Evolutionary conservation across 92 coral and sea anemone genomes (phyloP), one percentile per base, ranked within the genome.

Genomic region (Chrysogorgia sp.): DNA sequence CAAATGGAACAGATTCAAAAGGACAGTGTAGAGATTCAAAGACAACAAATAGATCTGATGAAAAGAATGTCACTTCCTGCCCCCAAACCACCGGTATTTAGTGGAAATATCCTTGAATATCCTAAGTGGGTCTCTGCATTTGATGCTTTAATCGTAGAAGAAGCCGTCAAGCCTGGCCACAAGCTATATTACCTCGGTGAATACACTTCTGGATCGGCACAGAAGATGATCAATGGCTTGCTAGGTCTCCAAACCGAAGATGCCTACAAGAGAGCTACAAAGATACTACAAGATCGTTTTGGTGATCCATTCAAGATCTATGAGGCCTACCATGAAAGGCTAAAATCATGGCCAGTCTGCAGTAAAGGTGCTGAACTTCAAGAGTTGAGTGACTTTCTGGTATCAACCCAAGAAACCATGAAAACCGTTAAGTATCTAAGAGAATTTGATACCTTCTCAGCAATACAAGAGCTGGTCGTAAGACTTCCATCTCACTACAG

Each of bases 391-490:
- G 89, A 88, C 75, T 90, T 87, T 50, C 85, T 87, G 0, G 67
- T 85, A 0, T 81, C 88, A 87, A 85, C 90, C 0, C 83, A 80
- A 75, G 91, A 90, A 69, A 87, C 86, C 2, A 90, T 90, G 91
- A 90, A 68, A 59, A 74, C 92, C 6, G 90, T 86, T 8, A 86
- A 86, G 56, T 81, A 91, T 67, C 81, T 91, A 12, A 82, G 82
- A 3, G 96, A 90, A 56, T 52, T 90, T 26, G 76, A 90, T 68
- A 90, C 77, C 45, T 80, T 75, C 60, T 75, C 88, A 2, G 77
- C 79, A 58, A 81, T 90, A 2, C 85, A 70, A 22, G 84, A 87
- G 34, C 63, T 86, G 7, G 90, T 83, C 0, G 88, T 86, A 1
- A 81, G 89, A 41, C 79, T 83, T 0, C 88, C 88, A 8, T 7